Conservation (phyloP, 2,888 invertebrate species). For the Ditula angustiorana region DNA sequence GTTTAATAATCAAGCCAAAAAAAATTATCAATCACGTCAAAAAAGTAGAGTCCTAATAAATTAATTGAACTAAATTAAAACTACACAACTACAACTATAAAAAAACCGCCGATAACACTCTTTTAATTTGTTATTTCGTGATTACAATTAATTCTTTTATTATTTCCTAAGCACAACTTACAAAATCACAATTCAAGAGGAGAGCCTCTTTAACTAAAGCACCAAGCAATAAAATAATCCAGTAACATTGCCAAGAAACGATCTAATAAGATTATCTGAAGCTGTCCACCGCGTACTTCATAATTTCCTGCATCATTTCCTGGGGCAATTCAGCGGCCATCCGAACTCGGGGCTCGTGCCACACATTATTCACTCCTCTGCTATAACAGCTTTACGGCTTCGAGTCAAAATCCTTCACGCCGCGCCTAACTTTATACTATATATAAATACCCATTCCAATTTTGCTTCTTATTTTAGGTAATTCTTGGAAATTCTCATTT, state of each 20-base stretch:
- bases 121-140: no score
- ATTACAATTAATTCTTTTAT: no score
- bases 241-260: constrained; percentile 10
- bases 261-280: constrained; percentile 1
- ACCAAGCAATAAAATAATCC: not conserved
- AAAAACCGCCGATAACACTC: no score
- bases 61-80: no score
- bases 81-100: no score
- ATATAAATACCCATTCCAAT: constrained; percentile 15
- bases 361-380: constrained; percentile 58
- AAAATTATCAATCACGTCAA: no score
- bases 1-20: no score
- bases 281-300: constrained; percentile 1
- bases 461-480: constrained; percentile 1
- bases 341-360: constrained; percentile 48
- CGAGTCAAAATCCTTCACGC: constrained; percentile 14
- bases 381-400: constrained; percentile 34
- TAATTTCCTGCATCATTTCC: constrained; percentile 45
- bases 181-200: no score
- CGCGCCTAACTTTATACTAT: constrained; percentile 10
- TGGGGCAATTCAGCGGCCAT: constrained; percentile 50
- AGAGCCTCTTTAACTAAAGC: no score
- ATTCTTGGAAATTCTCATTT: not conserved
- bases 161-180: no score
- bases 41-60: no score